Evolutionary conservation across 2,113 vertebrate genomes (phyloP).

Genomic region (Glaucidium brasilianum): DNA sequence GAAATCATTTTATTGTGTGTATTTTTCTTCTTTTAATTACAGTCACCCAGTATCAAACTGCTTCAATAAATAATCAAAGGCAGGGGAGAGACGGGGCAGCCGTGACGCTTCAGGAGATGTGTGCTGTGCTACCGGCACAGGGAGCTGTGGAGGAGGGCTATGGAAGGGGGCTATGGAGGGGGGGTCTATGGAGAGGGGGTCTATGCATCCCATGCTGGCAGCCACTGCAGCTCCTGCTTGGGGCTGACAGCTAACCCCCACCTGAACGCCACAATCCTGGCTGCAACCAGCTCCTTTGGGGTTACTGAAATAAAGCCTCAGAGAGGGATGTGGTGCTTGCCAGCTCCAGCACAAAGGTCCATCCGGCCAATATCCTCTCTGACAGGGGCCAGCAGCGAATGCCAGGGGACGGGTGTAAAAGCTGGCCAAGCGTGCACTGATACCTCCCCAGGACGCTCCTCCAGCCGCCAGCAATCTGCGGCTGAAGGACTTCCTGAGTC

Average conservation of each 20-base stretch:
- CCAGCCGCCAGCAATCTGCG: neutral
- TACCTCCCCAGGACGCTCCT: neutral
- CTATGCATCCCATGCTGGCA: neutral
- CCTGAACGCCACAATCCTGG: neutral
- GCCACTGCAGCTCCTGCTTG: neutral
- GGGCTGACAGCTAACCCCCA: neutral
- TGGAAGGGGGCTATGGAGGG: too few relatives aligned
- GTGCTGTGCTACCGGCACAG: neutral
- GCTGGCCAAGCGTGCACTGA: neutral
- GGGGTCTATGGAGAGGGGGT: too few relatives aligned
- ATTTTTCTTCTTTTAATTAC: slow-evolving; percentile 68
- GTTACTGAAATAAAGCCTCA: fast-evolving
- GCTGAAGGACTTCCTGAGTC: slow-evolving; percentile 4
- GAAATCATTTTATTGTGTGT: slow-evolving; percentile 45
- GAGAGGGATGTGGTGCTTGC: neutral
- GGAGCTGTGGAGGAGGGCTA: neutral
- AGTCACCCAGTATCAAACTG: neutral
- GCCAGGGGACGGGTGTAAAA: neutral
- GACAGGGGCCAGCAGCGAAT: neutral
- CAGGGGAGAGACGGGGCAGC: neutral
- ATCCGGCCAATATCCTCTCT: neutral
- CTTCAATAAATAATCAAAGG: slow-evolving; percentile 56
- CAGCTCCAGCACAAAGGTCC: neutral
- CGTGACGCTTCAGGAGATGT: neutral
- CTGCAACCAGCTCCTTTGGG: neutral